A percentile compares a stretch with the other conserved stretches of the same genome.
These are phyloP conservation scores for Temnothorax unifasciatus DNA, from an alignment of 2,888 invertebrate species.

Conservation along the genomic window DNA sequence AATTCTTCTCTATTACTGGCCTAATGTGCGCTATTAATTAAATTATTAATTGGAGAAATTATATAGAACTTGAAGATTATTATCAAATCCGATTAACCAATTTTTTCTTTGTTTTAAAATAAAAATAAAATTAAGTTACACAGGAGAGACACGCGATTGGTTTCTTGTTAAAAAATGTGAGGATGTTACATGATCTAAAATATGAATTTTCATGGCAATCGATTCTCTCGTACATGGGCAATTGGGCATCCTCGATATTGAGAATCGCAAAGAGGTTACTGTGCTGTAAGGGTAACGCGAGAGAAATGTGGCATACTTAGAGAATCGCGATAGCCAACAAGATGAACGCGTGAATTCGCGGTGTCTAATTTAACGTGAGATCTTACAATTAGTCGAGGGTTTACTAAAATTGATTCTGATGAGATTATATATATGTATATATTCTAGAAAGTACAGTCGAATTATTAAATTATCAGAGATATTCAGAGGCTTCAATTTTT, in stretches of 20 bases:
- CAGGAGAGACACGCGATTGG: not conserved
- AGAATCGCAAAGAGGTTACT: constrained; percentile 50
- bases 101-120: not conserved
- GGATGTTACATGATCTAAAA: not conserved
- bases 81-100: not conserved
- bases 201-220: not conserved
- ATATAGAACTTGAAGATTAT: not conserved
- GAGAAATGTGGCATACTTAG: constrained; percentile 56
- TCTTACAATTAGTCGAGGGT: not conserved
- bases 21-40: not conserved
- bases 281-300: constrained; percentile 52
- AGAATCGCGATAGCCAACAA: constrained; percentile 42
- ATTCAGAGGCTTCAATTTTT: not conserved
- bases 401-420: not conserved
- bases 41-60: not conserved
- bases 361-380: constrained; percentile 25
- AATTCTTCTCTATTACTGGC: not conserved
- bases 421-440: not conserved
- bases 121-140: not conserved
- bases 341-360: constrained; percentile 20
- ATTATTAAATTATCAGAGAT: not conserved
- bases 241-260: constrained; percentile 8
- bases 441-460: not conserved
- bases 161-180: not conserved
- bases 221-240: not conserved